A percentile compares a stretch with the other conserved stretches of the same genome.
Conservation (phyloP, 2,888 invertebrate species). For the Stenolophus ochropezus region DNA sequence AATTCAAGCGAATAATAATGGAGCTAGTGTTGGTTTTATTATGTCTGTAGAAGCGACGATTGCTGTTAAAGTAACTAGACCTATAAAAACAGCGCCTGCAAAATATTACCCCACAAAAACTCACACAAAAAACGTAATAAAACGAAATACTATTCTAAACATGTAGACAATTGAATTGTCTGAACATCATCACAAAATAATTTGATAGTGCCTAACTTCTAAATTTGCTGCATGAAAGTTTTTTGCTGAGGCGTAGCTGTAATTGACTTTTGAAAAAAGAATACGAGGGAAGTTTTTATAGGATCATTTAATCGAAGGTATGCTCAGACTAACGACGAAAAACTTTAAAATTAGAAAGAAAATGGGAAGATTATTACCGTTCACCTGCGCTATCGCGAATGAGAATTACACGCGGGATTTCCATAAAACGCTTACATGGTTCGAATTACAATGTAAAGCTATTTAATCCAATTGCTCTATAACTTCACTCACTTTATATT, state of each 20-base stretch:
- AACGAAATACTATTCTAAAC: neutral
- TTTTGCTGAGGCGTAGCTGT: neutral
- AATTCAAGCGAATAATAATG: constrained; percentile 3
- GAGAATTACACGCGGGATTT: neutral
- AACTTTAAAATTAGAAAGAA: neutral
- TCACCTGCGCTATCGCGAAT: neutral
- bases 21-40: no score
- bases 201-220: neutral
- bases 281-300: constrained; percentile 4
- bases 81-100: neutral
- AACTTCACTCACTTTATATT: no score
- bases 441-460: neutral
- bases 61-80: no score
- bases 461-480: neutral
- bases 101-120: neutral
- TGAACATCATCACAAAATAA: neutral
- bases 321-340: neutral
- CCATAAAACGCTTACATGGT: neutral
- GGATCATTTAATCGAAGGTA: neutral
- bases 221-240: constrained; percentile 3
- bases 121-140: neutral
- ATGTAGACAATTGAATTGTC: constrained; percentile 1
- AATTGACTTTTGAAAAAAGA: neutral
- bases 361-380: neutral
- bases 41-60: neutral